phyloP scores from a whole-genome alignment of 2,888 invertebrate species.

The Megaustenia siamemsis region DNA sequence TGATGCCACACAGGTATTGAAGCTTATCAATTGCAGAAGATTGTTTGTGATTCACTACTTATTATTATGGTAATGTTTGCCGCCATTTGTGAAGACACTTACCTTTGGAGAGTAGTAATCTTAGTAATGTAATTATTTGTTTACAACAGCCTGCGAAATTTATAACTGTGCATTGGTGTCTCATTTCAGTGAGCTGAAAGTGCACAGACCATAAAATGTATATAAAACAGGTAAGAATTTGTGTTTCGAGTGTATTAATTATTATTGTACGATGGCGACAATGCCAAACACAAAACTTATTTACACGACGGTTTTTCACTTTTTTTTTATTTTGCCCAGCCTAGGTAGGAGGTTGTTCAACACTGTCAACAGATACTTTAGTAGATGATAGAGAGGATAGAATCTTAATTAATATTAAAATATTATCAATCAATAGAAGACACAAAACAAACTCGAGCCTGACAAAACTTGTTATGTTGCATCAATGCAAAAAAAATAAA shows the following conservation, averaged over 20 bases:
- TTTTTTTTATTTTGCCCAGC: neutral
- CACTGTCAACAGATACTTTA: too few relatives aligned
- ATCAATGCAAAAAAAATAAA: too few relatives aligned
- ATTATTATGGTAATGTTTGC: conserved; percentile 50
- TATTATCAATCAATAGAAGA: too few relatives aligned
- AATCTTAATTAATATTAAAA: too few relatives aligned
- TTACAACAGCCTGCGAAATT: neutral
- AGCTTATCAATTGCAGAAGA: neutral
- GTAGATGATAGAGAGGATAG: too few relatives aligned
- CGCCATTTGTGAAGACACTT: conserved; percentile 47
- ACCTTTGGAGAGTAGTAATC: neutral
- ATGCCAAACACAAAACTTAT: neutral
- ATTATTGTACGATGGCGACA: too few relatives aligned
- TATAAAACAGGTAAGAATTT: conserved; percentile 49
- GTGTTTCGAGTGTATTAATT: neutral
- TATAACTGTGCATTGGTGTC: neutral
- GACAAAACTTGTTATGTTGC: too few relatives aligned
- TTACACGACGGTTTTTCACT: neutral
- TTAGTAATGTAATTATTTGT: conserved; percentile 11
- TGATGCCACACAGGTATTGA: neutral
- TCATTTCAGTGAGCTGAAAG: neutral
- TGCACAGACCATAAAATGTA: conserved; percentile 36
- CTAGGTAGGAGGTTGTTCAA: too few relatives aligned
- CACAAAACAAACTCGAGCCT: too few relatives aligned
- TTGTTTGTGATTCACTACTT: neutral